Percentiles rank a stretch among this genome's conserved stretches.
Evolutionary conservation across 1,140 invertebrate genomes (phyloP).

Genomic region (Lasioglossum albipes): DNA sequence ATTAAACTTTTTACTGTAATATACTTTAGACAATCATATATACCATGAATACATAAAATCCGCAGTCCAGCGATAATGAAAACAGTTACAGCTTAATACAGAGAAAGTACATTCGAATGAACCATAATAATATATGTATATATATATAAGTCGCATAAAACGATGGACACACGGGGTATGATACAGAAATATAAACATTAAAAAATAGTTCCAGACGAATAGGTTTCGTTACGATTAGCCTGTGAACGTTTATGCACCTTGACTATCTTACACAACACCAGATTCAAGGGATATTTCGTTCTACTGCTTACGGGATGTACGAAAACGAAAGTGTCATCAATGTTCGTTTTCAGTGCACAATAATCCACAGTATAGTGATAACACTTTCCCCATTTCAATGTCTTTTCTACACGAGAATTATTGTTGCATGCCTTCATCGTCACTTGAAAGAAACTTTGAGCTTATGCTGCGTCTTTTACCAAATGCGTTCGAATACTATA

Average conservation of each 20-base stretch:
- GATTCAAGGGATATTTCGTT: no score
- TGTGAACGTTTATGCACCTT: neutral
- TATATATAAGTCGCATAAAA: neutral
- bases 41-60: constrained; percentile 1
- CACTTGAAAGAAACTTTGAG: neutral
- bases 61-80: neutral
- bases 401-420: neutral
- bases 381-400: neutral
- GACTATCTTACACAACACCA: neutral
- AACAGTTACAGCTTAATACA: neutral
- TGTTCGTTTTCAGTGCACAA: neutral
- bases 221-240: neutral
- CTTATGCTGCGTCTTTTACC: neutral
- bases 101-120: neutral
- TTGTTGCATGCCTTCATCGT: neutral
- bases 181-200: no score
- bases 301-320: neutral
- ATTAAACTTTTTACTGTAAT: neutral
- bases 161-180: no score
- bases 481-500: neutral
- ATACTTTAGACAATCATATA: neutral
- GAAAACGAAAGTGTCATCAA: no score
- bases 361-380: neutral
- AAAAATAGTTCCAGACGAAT: neutral
- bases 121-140: neutral